Evolutionary conservation across 1,140 invertebrate species (phyloP).

Genomic region (Drosophila ohnishii): DNA sequence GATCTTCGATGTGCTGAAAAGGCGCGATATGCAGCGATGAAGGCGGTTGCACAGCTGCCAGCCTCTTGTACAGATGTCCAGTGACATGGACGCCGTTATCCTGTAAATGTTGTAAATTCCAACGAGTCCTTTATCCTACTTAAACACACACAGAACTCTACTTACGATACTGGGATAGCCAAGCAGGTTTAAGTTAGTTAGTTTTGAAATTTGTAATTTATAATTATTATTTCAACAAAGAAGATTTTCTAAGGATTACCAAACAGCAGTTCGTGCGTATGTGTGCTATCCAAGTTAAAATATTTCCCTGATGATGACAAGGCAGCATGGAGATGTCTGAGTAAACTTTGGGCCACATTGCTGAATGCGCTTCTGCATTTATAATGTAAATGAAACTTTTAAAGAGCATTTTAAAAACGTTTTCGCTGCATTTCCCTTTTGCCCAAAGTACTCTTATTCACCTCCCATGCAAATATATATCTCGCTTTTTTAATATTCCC

Average conservation of each 20-base stretch:
- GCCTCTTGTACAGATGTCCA: constrained; percentile 22
- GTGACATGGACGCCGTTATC: constrained; percentile 18
- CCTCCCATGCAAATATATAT: neutral
- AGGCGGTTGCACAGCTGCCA: neutral
- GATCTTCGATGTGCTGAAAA: constrained; percentile 81
- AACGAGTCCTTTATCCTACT: constrained; percentile 3
- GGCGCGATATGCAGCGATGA: constrained; percentile 81
- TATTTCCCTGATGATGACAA: neutral
- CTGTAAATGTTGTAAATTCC: constrained; percentile 79
- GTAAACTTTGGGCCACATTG: constrained; percentile 1
- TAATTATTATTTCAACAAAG: constrained; percentile 1
- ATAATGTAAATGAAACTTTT: neutral
- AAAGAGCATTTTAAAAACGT: neutral
- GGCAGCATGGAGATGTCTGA: neutral
- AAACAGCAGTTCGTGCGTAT: neutral
- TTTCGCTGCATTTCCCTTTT: neutral
- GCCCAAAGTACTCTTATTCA: neutral
- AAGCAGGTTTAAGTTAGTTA: constrained; percentile 27
- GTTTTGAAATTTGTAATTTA: neutral
- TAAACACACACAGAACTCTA: constrained; percentile 15
- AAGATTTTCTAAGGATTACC: neutral
- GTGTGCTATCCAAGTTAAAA: constrained; percentile 6
- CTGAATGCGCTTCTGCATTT: constrained; percentile 13
- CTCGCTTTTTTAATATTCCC: constrained; percentile 8
- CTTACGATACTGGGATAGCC: constrained; percentile 26